Evolutionary conservation across 1,140 invertebrate genomes (phyloP), one percentile per base, ranked within the genome.

Genomic region (Mamestra configurata): DNA sequence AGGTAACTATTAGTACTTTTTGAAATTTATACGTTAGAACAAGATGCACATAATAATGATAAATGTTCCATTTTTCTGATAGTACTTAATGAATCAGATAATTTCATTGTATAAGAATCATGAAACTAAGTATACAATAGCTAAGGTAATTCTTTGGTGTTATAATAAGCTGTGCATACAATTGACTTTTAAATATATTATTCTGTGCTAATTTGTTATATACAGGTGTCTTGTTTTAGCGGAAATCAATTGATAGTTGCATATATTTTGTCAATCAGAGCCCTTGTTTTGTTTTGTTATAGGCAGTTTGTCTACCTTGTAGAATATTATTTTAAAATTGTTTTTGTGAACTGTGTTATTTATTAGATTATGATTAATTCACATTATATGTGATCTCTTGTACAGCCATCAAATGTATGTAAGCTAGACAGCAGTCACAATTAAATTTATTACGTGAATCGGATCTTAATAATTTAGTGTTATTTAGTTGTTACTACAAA

Each of bases 21-120:
- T 80, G 51, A 80, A 86, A 77, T 86, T 86, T 84, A 79, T 86
- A 86, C 73, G 61, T 77, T 51, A 84, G 37, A 82, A 80, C 75
- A 79, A 51, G 59, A 77, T 77, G 68, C 77, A 81, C 59, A 73
- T 55, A 49, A 10, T 55, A 27, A 68, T 49, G 35, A 43, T 68
- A 66, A 66, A 68, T 18, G 13, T 61, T 31, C 55, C 15, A 27
- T 77, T 35, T 77, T 49, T 22, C 46, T 53, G 27, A 71, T 71
- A 51, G 35, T 31, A n/a, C n/a, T n/a, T n/a, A 20, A 20, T 31
- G 27, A 5, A 5, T 68, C 40, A 49, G 37, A 68, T 27, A 68
- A 10, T 43, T 49, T 46, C 20, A 46, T 10, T 68, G 64, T 68
- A 68, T 46, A n/a, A 46, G 31, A 59, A 24, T 73, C 53, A 37